Percentiles rank a stretch among this genome's conserved stretches.
Evolutionary conservation across 2,113 vertebrate genomes (phyloP).

Genomic region (Nothoprocta perdicaria): DNA sequence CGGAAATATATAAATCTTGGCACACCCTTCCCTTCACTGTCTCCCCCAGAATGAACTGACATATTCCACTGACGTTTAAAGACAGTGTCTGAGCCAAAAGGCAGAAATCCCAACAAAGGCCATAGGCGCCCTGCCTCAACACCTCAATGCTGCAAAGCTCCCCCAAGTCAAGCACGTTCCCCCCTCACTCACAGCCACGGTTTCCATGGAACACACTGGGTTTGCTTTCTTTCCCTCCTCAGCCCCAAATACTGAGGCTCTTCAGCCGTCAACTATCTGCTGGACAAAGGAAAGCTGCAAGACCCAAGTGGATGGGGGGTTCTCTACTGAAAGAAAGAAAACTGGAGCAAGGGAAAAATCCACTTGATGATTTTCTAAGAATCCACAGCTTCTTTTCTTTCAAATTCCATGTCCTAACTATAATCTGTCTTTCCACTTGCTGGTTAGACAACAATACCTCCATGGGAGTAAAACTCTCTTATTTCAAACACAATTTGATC

Average conservation of each 20-base stretch:
- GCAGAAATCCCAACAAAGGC: not conserved
- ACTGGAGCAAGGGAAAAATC: not conserved
- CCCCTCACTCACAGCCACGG: not conserved
- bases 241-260: not conserved
- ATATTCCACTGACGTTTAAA: not conserved
- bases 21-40: not conserved
- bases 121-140: fast-evolving
- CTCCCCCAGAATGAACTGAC: not conserved
- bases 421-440: not conserved
- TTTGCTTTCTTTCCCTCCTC: not conserved
- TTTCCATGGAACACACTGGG: not conserved
- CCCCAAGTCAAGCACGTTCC: not conserved
- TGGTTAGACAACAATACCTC: not conserved
- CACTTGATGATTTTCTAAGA: not conserved
- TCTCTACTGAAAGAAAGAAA: not conserved
- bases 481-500: not conserved
- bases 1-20: not conserved
- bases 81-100: fast-evolving
- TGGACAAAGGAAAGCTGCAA: not conserved
- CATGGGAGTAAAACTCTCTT: not conserved
- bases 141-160: not conserved
- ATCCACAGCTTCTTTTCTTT: not conserved
- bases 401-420: not conserved
- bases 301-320: fast-evolving
- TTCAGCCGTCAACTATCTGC: not conserved